Conservation (phyloP, 1,140 invertebrate genomes). For the Grapholita molesta region DNA sequence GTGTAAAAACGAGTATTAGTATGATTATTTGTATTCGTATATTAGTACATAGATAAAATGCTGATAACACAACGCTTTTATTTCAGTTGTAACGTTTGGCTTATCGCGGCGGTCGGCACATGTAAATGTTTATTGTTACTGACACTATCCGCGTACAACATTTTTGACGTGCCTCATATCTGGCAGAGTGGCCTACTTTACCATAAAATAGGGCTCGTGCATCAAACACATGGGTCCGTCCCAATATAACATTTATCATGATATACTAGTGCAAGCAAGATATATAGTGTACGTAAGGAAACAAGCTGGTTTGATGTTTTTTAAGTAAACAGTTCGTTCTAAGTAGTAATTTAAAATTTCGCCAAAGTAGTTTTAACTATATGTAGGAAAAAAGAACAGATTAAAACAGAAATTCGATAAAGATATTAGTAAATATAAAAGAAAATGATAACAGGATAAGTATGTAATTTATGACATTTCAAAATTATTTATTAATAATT, state of each 20-base stretch:
- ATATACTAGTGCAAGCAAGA: not conserved
- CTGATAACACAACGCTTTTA: not conserved
- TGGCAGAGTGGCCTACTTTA: conserved; percentile 7
- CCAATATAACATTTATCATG: not conserved
- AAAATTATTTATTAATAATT: too few species aligned
- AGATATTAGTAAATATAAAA: too few species aligned
- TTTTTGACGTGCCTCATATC: conserved; percentile 12
- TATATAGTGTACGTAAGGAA: not conserved
- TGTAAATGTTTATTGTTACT: conserved; percentile 6
- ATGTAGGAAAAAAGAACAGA: too few species aligned
- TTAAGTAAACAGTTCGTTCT: not conserved
- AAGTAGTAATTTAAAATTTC: too few species aligned
- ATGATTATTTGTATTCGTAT: not conserved
- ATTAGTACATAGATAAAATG: not conserved
- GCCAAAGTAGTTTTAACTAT: too few species aligned
- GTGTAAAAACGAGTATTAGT: not conserved
- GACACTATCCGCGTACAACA: not conserved
- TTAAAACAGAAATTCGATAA: too few species aligned
- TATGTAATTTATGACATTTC: too few species aligned
- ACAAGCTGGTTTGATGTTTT: not conserved
- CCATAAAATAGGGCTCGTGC: not conserved
- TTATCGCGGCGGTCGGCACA: not conserved
- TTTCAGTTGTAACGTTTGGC: not conserved
- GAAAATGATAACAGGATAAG: too few species aligned
- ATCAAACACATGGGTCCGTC: not conserved